These are phyloP conservation scores for Oligia latruncula DNA, from an alignment of 2,888 invertebrate genomes.

Conservation along the genomic window DNA sequence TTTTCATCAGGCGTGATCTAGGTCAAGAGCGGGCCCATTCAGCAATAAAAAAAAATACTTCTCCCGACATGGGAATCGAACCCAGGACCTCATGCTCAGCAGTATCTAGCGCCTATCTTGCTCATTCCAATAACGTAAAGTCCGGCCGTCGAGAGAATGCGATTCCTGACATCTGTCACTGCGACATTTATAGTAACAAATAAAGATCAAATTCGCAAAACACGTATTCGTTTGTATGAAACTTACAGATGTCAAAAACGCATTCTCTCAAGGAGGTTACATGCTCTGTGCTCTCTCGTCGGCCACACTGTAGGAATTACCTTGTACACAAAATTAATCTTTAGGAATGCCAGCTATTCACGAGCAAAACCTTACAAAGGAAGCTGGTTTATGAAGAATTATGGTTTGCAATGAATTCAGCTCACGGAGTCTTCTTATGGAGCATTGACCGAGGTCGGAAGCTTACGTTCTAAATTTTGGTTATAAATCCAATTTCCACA, in stretches of 20 bases:
- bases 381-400: conserved; percentile 35
- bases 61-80: no score
- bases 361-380: conserved; percentile 11
- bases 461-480: conserved; percentile 2
- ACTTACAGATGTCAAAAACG: not conserved
- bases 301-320: not conserved
- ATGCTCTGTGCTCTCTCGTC: not conserved
- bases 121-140: no score
- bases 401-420: conserved; percentile 36
- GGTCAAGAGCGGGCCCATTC: no score
- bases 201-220: no score
- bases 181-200: no score
- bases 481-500: conserved; percentile 21
- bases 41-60: no score
- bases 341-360: conserved; percentile 1
- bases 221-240: no score
- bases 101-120: no score
- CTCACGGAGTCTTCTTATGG: conserved; percentile 23
- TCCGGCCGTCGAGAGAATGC: no score
- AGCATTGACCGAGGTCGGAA: conserved; percentile 15
- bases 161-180: no score
- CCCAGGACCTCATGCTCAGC: no score
- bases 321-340: not conserved
- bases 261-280: not conserved
- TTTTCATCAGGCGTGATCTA: no score